These are phyloP conservation scores for Platycercus adscitus DNA, from an alignment of 2,113 vertebrate genomes.

Conservation along the genomic window DNA sequence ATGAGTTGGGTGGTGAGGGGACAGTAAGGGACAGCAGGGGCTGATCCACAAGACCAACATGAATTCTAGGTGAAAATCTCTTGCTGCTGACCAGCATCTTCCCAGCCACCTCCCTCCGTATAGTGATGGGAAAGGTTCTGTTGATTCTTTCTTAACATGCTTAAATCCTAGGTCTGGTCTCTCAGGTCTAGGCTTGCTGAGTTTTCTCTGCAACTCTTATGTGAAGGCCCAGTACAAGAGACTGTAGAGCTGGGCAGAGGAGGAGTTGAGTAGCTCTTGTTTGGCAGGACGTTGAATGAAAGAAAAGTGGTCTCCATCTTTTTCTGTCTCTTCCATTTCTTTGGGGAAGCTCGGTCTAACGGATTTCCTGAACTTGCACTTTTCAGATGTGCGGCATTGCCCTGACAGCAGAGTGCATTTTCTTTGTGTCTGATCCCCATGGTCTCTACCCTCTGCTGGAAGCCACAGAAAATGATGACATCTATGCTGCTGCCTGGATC, in stretches of 20 bases:
- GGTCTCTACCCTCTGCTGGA: conserved; percentile 73
- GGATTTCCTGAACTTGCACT: not conserved
- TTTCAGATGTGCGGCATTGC: conserved; percentile 79
- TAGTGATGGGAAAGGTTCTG: not conserved
- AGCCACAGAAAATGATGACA: conserved; percentile 73
- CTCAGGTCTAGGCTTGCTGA: not conserved
- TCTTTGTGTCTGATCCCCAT: conserved; percentile 74
- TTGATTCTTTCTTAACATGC: not conserved
- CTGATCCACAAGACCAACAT: not conserved
- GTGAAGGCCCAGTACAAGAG: not conserved
- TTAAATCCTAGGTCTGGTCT: not conserved
- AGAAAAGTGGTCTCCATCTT: not conserved
- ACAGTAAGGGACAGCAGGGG: not conserved
- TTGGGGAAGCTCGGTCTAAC: not conserved
- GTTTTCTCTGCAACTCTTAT: not conserved
- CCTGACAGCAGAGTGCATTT: conserved; percentile 84
- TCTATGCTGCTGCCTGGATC: conserved; percentile 81
- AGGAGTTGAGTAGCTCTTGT: not conserved
- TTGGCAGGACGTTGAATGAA: not conserved
- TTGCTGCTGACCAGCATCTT: not conserved
- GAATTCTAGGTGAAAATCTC: not conserved
- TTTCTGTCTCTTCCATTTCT: not conserved
- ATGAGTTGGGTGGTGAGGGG: not conserved
- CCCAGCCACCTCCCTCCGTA: not conserved
- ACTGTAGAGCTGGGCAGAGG: not conserved